Conservation (phyloP, 2,797 vertebrate species). For the Macropus fuliginosus region DNA sequence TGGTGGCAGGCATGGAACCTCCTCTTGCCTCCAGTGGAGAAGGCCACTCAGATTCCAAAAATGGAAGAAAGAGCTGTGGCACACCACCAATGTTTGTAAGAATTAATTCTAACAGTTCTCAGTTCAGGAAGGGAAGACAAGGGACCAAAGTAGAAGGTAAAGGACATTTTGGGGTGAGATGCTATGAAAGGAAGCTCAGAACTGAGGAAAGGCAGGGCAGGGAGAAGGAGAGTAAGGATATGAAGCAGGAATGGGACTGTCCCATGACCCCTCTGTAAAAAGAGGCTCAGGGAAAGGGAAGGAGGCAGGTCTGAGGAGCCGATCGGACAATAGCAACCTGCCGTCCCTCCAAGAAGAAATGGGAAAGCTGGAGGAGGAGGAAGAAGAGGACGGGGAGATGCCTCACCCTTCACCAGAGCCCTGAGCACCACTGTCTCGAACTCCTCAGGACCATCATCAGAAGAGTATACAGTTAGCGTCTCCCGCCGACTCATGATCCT, state of each 20-base stretch:
- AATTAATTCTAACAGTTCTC: no score
- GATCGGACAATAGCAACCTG: fast-evolving
- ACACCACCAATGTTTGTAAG: background rate
- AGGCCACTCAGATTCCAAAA: background rate
- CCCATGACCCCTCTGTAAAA: background rate
- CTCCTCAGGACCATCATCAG: constrained; percentile 88
- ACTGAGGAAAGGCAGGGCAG: no score
- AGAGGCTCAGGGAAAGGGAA: background rate
- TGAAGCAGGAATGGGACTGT: background rate
- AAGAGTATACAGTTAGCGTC: constrained; percentile 88
- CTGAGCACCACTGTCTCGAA: constrained; percentile 93
- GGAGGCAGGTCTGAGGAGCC: background rate
- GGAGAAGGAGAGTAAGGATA: no score
- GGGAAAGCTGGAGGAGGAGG: no score
- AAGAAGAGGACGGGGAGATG: no score
- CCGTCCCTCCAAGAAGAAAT: no score
- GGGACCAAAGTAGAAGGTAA: background rate
- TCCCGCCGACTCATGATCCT: constrained; percentile 90
- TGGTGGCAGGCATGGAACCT: background rate
- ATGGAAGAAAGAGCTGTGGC: background rate
- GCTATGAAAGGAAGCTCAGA: no score
- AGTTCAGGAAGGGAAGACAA: background rate
- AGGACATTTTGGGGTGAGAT: background rate
- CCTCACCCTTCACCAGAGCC: constrained; percentile 90
- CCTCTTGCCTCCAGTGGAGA: no score